Base-by-base conservation (phyloP, 1,140 invertebrate genomes). In the Nephotettix cincticeps region DNA sequence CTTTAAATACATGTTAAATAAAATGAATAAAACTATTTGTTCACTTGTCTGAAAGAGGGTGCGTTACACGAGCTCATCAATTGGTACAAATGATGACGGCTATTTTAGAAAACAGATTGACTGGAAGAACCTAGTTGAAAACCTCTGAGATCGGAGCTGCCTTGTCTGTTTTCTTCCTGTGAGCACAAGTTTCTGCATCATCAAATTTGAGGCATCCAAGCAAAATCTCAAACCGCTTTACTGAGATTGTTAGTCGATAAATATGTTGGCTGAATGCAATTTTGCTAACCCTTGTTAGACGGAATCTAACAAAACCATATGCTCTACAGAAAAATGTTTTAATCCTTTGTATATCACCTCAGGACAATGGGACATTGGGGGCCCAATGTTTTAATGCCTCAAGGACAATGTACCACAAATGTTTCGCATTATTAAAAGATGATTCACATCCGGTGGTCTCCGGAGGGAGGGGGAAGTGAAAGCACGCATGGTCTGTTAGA, bases 61-160 rank as follows among this genome's bases (percentile, higher is more conserved):
- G n/a, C n/a, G n/a, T n/a, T n/a, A n/a, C n/a, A n/a, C n/a, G n/a
- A n/a, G n/a, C n/a, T 84, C 81, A 75, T 84, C 67, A 51, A 68
- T 25, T 25, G 40, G 45, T 9, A 51, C 40, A 13, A n/a, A 23
- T 28, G 65, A 4, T 17, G 43, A 68, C 3, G 25, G 21, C 17
- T 28, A 13, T n/a, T n/a, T n/a, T n/a, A n/a, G 23, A 51, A 68
- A 9, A 68, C 43, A 47, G 13, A 3, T n/a, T 68, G 36, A 51
- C 17, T 17, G 25, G 1, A 17, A 29, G 25, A 14, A 54, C 23
- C 28, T 14, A 13, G n/a, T 47, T 19, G 32, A 69, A 69, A 30
- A 69, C 56, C 0, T 69, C 68, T 56, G 68, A 69, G n/a, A 69
- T 69, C 6, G 45, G 1, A 25, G 23, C 67, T 17, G 45, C 67